Percentiles rank a stretch among this genome's conserved stretches.
phyloP scores from a whole-genome alignment of 2,113 vertebrate genomes.

The Eublepharis macularius region DNA sequence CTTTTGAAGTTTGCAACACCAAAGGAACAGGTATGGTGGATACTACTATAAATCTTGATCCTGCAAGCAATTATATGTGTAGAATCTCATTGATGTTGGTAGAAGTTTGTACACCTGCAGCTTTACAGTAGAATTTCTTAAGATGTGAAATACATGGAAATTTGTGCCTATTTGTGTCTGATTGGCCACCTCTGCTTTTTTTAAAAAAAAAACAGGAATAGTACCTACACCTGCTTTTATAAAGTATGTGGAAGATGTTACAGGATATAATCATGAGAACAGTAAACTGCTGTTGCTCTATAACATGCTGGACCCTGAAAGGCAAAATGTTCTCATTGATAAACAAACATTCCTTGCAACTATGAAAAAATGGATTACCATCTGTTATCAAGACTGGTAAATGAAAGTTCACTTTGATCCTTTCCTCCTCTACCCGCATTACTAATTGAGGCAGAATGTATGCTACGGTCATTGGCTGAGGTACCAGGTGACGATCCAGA shows the following conservation, averaged over 20 bases:
- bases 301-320: background rate
- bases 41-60: background rate
- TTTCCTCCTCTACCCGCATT: accelerated
- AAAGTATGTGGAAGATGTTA: accelerated
- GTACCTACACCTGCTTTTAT: background rate
- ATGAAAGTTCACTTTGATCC: background rate
- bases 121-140: background rate
- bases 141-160: background rate
- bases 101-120: background rate
- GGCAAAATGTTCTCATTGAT: accelerated
- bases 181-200: background rate
- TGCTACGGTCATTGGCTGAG: background rate
- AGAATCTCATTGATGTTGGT: background rate
- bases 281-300: background rate
- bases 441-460: background rate
- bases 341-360: background rate
- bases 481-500: background rate
- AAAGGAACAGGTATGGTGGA: background rate
- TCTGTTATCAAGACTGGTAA: background rate
- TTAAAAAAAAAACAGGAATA: background rate
- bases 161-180: accelerated
- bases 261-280: background rate
- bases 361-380: background rate
- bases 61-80: background rate
- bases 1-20: background rate